phyloP scores from a whole-genome alignment of 1,140 invertebrate genomes.

The Bombyx mori region DNA sequence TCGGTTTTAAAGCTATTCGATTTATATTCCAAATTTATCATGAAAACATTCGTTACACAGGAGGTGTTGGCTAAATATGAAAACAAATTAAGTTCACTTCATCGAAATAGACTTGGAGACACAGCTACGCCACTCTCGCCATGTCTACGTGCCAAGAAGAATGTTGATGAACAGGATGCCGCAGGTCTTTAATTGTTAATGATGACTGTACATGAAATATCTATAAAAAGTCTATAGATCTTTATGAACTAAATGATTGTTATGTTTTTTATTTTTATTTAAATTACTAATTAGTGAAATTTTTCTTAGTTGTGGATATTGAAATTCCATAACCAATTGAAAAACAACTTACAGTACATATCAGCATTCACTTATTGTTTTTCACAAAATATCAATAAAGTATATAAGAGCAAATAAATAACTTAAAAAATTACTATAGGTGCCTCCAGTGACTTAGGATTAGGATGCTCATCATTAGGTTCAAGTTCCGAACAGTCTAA shows the following conservation, averaged over 20 bases:
- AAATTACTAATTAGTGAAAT: background rate
- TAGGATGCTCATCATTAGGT: conserved; percentile 31
- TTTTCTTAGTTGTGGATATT: too few species aligned
- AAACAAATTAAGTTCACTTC: conserved; percentile 47
- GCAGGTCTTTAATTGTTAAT: conserved; percentile 30
- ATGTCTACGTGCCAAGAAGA: conserved; percentile 57
- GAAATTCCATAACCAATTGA: too few species aligned
- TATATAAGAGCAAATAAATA: too few species aligned
- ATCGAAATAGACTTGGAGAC: conserved; percentile 47
- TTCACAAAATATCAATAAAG: too few species aligned
- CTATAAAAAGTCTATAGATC: background rate
- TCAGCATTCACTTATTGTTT: too few species aligned
- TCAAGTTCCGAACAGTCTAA: conserved; percentile 42
- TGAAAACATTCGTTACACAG: conserved; percentile 19
- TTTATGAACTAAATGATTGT: background rate
- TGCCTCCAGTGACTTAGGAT: conserved; percentile 41
- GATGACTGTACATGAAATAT: conserved; percentile 2
- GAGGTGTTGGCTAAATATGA: conserved; percentile 65
- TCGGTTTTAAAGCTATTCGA: background rate
- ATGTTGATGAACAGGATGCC: conserved; percentile 38
- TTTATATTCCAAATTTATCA: background rate
- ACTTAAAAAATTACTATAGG: conserved; percentile 8
- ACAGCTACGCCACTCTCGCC: conserved; percentile 56
- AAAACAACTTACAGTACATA: too few species aligned
- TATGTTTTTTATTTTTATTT: background rate